Evolutionary conservation across 1,140 invertebrate genomes (phyloP).

Genomic region (Drosophila aff.): DNA sequence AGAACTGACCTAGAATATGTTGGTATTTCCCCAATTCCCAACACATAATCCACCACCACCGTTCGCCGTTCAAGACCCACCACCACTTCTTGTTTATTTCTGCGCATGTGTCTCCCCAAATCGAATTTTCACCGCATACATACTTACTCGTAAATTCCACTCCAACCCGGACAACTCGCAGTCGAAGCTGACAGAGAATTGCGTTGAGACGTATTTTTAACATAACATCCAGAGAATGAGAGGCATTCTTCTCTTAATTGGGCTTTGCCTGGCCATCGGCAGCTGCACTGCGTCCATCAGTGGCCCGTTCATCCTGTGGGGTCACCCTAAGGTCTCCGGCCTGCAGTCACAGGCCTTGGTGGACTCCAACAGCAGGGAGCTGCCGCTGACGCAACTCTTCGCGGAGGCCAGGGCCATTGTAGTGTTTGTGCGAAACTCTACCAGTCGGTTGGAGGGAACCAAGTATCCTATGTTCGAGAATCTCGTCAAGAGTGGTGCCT

Average conservation of each 20-base stretch:
- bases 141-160: slow-evolving; percentile 15
- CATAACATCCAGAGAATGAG: slow-evolving; percentile 45
- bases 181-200: slow-evolving; percentile 13
- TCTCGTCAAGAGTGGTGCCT: slow-evolving; percentile 83
- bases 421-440: slow-evolving; percentile 78
- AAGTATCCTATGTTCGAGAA: slow-evolving; percentile 78
- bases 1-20: slow-evolving; percentile 24
- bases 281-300: slow-evolving; percentile 66
- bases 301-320: slow-evolving; percentile 87
- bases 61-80: slow-evolving; percentile 3
- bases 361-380: slow-evolving; percentile 83
- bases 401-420: slow-evolving; percentile 75
- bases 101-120: slow-evolving; percentile 39
- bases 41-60: slow-evolving; percentile 23
- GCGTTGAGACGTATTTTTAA: slow-evolving; percentile 14
- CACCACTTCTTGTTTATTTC: slow-evolving; percentile 28
- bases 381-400: slow-evolving; percentile 85
- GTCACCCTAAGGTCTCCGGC: slow-evolving; percentile 85
- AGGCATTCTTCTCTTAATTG: slow-evolving; percentile 42
- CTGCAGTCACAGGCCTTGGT: slow-evolving; percentile 86
- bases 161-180: slow-evolving; percentile 17
- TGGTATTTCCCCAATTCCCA: neutral
- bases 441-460: slow-evolving; percentile 67
- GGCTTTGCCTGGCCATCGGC: slow-evolving; percentile 50
- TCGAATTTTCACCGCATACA: slow-evolving; percentile 44